phyloP scores from a whole-genome alignment of 2,797 vertebrate genomes.

The Trematomus bernacchii region DNA sequence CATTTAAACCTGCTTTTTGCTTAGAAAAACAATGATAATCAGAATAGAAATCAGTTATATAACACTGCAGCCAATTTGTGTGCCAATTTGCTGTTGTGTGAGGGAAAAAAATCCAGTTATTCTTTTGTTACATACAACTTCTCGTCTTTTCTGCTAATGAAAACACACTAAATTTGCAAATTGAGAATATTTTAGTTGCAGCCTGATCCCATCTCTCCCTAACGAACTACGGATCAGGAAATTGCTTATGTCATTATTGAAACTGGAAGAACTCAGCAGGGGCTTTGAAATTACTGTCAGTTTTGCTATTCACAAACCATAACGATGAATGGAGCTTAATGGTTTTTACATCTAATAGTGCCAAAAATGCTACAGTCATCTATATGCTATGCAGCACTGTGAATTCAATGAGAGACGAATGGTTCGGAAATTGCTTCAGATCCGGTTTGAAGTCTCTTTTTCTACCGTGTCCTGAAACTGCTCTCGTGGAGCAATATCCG shows the following conservation, averaged over 20 bases:
- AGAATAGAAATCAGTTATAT: neutral
- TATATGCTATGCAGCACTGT: conserved; percentile 40
- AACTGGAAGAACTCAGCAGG: conserved; percentile 44
- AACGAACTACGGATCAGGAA: conserved; percentile 13
- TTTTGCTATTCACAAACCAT: conserved; percentile 49
- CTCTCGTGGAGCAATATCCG: conserved; percentile 43
- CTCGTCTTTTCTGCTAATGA: conserved; percentile 22
- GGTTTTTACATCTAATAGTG: conserved; percentile 45
- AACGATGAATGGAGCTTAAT: conserved; percentile 28
- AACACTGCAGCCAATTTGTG: conserved; percentile 14
- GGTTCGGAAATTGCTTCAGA: conserved; percentile 48
- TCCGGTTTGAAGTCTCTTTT: conserved; percentile 40
- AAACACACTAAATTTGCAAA: conserved; percentile 29
- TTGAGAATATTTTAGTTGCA: conserved; percentile 21
- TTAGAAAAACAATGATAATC: no score
- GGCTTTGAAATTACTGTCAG: conserved; percentile 15
- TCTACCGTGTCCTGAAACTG: conserved; percentile 43
- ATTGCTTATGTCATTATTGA: conserved; percentile 34
- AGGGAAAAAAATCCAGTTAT: neutral
- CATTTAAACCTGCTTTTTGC: no score
- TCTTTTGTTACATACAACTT: neutral
- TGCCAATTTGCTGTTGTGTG: conserved; percentile 15
- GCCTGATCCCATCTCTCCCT: conserved; percentile 3
- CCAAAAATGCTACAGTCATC: conserved; percentile 52
- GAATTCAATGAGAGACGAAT: conserved; percentile 28